phyloP scores from a whole-genome alignment of 2,797 vertebrate genomes.

The Pagetopsis macropterus region DNA sequence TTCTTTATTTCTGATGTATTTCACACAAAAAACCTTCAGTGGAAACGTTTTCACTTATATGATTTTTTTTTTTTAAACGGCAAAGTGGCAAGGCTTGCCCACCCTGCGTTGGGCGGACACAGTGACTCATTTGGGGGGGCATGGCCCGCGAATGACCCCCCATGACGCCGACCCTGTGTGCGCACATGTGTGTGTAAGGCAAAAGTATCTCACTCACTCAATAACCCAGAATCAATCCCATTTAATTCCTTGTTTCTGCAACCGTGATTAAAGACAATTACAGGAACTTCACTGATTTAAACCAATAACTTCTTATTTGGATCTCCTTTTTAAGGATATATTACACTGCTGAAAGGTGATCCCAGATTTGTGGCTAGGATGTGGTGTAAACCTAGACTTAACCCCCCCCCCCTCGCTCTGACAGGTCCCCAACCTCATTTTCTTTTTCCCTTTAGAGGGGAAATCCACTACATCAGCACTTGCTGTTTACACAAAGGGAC shows the following conservation, averaged over 20 bases:
- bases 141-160: too few relatives aligned
- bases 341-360: slow-evolving; percentile 48
- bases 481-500: slow-evolving; percentile 33
- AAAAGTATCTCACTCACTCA: not conserved
- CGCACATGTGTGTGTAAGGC: not conserved
- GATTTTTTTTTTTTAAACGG: too few relatives aligned
- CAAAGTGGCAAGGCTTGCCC: too few relatives aligned
- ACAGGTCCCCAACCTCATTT: slow-evolving; percentile 54
- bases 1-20: too few relatives aligned
- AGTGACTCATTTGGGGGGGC: too few relatives aligned
- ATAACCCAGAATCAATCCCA: not conserved
- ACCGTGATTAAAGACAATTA: not conserved
- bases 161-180: not conserved
- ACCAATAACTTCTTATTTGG: not conserved
- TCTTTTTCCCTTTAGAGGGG: slow-evolving; percentile 43
- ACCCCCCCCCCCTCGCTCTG: slow-evolving; percentile 10
- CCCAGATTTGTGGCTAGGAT: slow-evolving; percentile 38
- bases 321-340: slow-evolving; percentile 23
- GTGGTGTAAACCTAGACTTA: slow-evolving; percentile 46
- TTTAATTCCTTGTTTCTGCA: slow-evolving; percentile 12
- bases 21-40: too few relatives aligned
- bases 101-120: too few relatives aligned
- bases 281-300: slow-evolving; percentile 8
- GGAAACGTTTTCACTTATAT: too few relatives aligned
- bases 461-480: slow-evolving; percentile 51